A percentile compares a stretch with the other conserved stretches of the same genome.
Evolutionary conservation across 2,888 invertebrate genomes (phyloP).

Genomic region (Acleris holmiana): DNA sequence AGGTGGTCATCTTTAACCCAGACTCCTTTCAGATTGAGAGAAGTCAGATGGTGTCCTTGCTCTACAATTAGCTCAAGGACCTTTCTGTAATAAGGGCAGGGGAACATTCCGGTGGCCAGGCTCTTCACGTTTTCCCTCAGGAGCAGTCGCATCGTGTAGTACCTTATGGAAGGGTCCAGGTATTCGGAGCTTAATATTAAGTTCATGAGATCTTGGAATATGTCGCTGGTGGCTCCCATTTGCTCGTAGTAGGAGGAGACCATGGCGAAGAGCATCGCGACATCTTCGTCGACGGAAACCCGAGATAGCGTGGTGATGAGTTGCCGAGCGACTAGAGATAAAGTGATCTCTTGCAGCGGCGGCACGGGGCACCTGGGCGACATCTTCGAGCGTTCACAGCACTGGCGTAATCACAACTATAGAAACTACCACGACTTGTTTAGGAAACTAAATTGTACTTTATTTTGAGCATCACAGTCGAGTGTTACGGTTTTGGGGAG

Average conservation of each 20-base stretch:
- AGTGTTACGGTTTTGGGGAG: constrained; percentile 62
- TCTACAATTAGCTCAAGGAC: constrained; percentile 86
- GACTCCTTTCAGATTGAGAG: constrained; percentile 88
- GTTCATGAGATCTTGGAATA: constrained; percentile 87
- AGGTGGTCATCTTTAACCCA: constrained; percentile 90
- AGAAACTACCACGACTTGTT: constrained; percentile 58
- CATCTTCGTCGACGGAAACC: constrained; percentile 85
- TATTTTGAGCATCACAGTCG: constrained; percentile 66
- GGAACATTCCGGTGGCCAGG: constrained; percentile 88
- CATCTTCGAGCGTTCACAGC: constrained; percentile 71
- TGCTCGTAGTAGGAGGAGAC: constrained; percentile 85
- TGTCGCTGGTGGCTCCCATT: constrained; percentile 87
- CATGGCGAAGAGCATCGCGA: constrained; percentile 84
- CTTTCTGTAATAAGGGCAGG: constrained; percentile 88
- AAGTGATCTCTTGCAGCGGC: constrained; percentile 83
- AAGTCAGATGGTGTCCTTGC: constrained; percentile 86
- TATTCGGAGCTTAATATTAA: constrained; percentile 87
- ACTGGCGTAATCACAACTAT: constrained; percentile 43
- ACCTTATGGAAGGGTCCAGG: constrained; percentile 87
- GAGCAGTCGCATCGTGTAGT: constrained; percentile 86
- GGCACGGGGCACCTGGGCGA: constrained; percentile 86
- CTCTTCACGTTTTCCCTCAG: constrained; percentile 87
- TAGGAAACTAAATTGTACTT: constrained; percentile 52
- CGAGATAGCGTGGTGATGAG: constrained; percentile 86
- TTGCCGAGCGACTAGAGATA: constrained; percentile 85